Evolutionary conservation across 2,797 vertebrate genomes (phyloP), one percentile per base, ranked within the genome.

Genomic region (Crocidura indochinensis): DNA sequence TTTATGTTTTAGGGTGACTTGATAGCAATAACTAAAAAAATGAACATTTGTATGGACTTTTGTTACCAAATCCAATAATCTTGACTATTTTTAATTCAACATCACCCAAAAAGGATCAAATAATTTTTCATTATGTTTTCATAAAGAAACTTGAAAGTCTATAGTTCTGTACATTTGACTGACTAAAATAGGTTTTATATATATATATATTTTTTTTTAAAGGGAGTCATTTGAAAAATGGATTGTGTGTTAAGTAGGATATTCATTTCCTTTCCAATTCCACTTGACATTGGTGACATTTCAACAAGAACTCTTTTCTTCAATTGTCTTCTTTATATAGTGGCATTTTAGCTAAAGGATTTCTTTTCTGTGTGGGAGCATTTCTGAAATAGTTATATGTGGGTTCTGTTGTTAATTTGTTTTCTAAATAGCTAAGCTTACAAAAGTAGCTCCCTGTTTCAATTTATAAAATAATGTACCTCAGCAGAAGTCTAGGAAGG

Each of bases 321-420:
- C 75, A 75, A n/a, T 86, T 64, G 69, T 14, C 53, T 94, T 91
- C 91, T 96, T 95, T 91, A 91, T 92, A 92, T 92, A 73, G 90
- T 93, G 90, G 86, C 86, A 95, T 94, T 94, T 93, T 96, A 95
- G 88, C 96, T 92, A 80, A 44, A 91, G 74, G 17, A 46, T 53
- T 94, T 94, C 88, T 94, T 91, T 94, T 95, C 90, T 87, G 46
- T 90, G 94, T 89, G 91, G 81, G 47, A 74, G 47, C 94, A 96
- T 95, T 97, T 95, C 95, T 95, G 95, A 96, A 94, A 96, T 96
- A 95, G 84, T 81, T 95, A 44, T 68, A 56, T 91, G 92, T 87
- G 75, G 94, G 77, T 87, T 95, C 89, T 76, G n/a, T 77, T 96
- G 72, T 96, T 95, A 94, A 80, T 95, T 96, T 96, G 92, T 91